A percentile compares a stretch with the other conserved stretches of the same genome.
Conservation (phyloP, 92 coral and sea anemone genomes). For the Virgularia gustaviana region DNA sequence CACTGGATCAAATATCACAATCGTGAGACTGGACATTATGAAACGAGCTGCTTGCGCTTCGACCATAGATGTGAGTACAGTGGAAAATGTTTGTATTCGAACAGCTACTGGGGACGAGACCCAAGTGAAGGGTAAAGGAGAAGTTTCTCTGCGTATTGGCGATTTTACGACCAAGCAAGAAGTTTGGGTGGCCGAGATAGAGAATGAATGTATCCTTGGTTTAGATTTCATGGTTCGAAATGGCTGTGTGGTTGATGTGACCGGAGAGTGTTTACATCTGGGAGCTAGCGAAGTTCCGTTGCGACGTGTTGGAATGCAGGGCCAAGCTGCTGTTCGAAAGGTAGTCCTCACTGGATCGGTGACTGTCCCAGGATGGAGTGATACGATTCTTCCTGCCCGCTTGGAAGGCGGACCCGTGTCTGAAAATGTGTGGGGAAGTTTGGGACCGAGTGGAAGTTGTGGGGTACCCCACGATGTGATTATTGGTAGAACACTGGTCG, state of each 20-base stretch:
- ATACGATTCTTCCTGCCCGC: constrained; percentile 27
- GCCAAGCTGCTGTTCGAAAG: not conserved
- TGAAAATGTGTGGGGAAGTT: constrained; percentile 13
- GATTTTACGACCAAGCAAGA: not conserved
- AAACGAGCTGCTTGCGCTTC: no score
- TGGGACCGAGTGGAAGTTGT: constrained; percentile 11
- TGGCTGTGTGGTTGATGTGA: not conserved
- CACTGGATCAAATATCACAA: no score
- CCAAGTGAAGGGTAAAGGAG: constrained; percentile 14
- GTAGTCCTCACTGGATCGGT: constrained; percentile 16
- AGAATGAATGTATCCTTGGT: no score
- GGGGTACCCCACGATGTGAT: constrained; percentile 13
- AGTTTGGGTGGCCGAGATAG: constrained; percentile 9
- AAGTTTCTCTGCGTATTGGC: not conserved
- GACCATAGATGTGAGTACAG: no score
- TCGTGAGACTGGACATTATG: no score
- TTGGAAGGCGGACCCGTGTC: constrained; percentile 6
- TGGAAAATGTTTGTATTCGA: no score
- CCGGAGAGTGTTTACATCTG: not conserved
- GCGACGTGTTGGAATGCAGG: not conserved
- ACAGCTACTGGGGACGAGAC: constrained; percentile 10
- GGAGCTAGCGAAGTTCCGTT: not conserved
- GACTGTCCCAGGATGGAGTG: constrained; percentile 10
- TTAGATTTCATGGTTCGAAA: constrained; percentile 15
- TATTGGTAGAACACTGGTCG: constrained; percentile 27